Evolutionary conservation across 1,140 invertebrate genomes (phyloP), one percentile per base, ranked within the genome.

Genomic region (Tyrophagus putrescentiae): DNA sequence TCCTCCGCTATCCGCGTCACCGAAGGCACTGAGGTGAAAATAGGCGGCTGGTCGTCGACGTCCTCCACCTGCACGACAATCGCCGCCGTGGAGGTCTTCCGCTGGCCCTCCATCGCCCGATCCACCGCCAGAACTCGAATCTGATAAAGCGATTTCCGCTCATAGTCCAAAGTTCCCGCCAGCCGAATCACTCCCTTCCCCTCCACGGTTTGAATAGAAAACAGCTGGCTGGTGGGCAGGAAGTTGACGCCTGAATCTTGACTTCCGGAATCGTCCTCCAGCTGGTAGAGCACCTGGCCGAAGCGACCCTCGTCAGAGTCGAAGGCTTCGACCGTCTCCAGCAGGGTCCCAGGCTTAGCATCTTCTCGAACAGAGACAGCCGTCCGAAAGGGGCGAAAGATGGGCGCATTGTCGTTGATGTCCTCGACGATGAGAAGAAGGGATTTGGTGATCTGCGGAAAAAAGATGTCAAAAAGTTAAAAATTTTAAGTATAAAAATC

Each of bases 301-400:
- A 91, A 92, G 60, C 85, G 82, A 18, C 89, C 89, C 74, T 90
- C 85, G 71, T 93, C 89, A 29, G 80, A 77, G 70, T 93, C 89
- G 1, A 80, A 85, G 1, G 89, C 89, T 73, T 91, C 84, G 11
- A 94, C 77, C 1, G 83, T 84, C 2, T 82, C 79, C 27, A 94
- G 72, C 62, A 87, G 74, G 21, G 58, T 54, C 13, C 82, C 79
- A 7, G 73, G 72, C 0, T 83, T 80, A 1, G 76, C 72, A 34
- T 82, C 79, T 70, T 91, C 62, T 6, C 42, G 58, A 16, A 68
- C 53, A 21, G 79, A 81, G 52, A 93, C 75, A 31, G 85, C 83
- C 4, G 84, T 80, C 62, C 84, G 83, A 73, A 89, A 88, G 13
- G 85, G 82, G 67, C 83, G 80, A 71, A 92, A 93, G 50, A 87